These are phyloP conservation scores for Cairina moschata DNA, from an alignment of 2,113 vertebrate species.

Conservation along the genomic window DNA sequence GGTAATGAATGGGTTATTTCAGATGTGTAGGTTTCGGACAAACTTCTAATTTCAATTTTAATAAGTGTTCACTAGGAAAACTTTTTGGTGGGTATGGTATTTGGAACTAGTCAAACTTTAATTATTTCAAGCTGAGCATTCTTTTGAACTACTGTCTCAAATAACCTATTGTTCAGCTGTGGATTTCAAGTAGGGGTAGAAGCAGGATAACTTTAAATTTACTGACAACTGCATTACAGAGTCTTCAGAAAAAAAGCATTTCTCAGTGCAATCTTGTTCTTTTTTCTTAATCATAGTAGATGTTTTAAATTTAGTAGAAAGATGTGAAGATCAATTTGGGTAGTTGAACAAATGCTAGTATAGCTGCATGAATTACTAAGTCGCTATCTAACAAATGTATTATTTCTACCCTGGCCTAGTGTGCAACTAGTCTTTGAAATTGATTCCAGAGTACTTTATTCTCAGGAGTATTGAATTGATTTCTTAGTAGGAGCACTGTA, in stretches of 20 bases:
- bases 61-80: neutral
- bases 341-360: neutral
- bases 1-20: neutral
- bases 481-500: neutral
- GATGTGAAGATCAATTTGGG: neutral
- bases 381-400: neutral
- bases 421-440: neutral
- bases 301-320: neutral
- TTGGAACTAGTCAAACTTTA: neutral
- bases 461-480: neutral
- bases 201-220: neutral
- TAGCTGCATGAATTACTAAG: neutral
- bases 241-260: neutral
- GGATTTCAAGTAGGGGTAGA: neutral
- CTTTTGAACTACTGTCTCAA: conserved; percentile 4
- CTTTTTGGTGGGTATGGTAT: neutral
- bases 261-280: neutral
- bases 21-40: neutral
- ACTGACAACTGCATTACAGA: neutral
- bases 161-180: neutral
- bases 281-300: neutral
- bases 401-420: neutral
- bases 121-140: conserved; percentile 32
- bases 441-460: neutral
- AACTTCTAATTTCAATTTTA: neutral